Base-by-base conservation (phyloP, 2,888 invertebrate genomes). In the Mechanitis mazaeus region DNA sequence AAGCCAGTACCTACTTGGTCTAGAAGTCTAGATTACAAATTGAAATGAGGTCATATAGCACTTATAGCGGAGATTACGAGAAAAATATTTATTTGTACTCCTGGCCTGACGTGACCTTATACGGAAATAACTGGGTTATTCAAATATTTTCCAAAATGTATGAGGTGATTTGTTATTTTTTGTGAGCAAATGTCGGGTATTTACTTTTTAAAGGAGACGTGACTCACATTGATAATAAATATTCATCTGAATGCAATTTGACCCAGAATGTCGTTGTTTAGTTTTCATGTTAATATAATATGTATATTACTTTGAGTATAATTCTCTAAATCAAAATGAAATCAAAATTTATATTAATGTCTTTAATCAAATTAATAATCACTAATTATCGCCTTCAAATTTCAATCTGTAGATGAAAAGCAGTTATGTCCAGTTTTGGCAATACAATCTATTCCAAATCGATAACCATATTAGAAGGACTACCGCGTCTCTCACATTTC, bases 401-500 rank as follows among this genome's bases (percentile, higher is more conserved):
- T 66, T 63, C 68, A 67, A 67, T 70, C 60, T 58, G 55, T 55
- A 58, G 61, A 64, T 68, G 20, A 20, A 58, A 63, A 66, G 64
- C 59, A 64, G 79, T 77, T 79, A 83, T 83, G 80, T 80, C 83
- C 77, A 84, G 82, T 77, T 83, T 81, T 78, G 80, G 78, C 76
- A 76, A 67, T 71, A 71, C 69, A 81, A 83, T 82, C 82, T 73
- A 80, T 82, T 81, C 79, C 75, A 73, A 72, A 72, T 67, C 70
- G 72, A 72, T 69, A 68, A 69, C 71, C 69, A 66, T 68, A 59
- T 69, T 71, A 45, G 53, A 59, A 60, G 78, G 73, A 56, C 78
- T 67, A 64, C 68, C 66, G 62, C 72, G 63, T 64, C 64, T 68
- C 69, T 66, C 63, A 56, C 45, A 58, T 64, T 68, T 63, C 64